Conservation (phyloP, 2,113 vertebrate species). For the Gnathonemus longibarbis region DNA sequence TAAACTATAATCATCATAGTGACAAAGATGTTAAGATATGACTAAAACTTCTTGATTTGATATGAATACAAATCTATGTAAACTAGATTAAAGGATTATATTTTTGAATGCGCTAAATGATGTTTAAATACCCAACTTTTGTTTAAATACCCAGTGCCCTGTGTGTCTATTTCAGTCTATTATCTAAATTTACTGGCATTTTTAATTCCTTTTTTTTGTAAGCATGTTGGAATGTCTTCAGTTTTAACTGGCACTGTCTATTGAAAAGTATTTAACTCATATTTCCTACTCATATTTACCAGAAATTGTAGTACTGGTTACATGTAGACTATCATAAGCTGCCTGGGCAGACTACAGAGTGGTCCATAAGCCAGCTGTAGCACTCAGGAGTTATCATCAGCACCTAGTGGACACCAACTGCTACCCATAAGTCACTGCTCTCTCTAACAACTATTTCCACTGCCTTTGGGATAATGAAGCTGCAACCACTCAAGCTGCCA, state of each 20-base stretch:
- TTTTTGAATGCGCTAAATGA: neutral
- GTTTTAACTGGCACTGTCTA: neutral
- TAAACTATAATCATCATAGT: neutral
- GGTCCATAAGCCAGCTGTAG: neutral
- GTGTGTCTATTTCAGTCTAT: neutral
- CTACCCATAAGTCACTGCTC: neutral
- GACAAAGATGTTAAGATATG: neutral
- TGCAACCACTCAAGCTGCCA: neutral
- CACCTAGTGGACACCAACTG: neutral
- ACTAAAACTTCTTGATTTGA: neutral
- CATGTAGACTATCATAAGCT: neutral
- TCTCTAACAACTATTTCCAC: neutral
- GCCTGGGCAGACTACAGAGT: neutral
- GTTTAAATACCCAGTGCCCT: neutral
- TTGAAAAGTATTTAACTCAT: neutral
- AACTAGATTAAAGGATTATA: neutral
- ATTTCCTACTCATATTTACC: neutral
- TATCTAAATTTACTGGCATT: neutral
- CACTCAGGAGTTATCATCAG: neutral
- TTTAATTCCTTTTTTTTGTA: neutral
- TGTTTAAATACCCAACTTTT: neutral
- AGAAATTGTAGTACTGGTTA: neutral
- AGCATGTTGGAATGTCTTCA: neutral
- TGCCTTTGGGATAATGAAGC: conserved; percentile 4
- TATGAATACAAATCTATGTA: neutral